These are phyloP conservation scores for Cherax quadricarinatus DNA, from an alignment of 1,140 invertebrate species.

Conservation along the genomic window DNA sequence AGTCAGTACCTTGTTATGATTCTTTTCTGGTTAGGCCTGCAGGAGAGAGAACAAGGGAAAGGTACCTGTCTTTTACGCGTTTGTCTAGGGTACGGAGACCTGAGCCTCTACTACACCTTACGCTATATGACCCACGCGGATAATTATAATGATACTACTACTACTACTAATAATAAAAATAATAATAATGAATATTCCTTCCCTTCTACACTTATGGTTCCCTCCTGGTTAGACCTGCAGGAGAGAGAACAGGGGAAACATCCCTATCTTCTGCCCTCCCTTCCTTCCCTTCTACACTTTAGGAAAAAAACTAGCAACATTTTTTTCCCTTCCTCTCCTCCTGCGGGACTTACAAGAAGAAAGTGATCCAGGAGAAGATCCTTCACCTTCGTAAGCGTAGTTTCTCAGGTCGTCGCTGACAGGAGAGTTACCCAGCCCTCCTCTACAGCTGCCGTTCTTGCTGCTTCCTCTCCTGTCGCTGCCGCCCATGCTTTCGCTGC, in stretches of 20 bases:
- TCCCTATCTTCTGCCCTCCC: neutral
- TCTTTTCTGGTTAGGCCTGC: too few species aligned
- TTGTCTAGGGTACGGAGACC: too few species aligned
- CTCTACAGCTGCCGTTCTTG: neutral
- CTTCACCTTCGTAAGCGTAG: constrained; percentile 39
- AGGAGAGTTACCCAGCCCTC: neutral
- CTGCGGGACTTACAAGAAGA: constrained; percentile 35
- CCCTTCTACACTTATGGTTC: neutral
- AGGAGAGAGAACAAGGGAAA: too few species aligned
- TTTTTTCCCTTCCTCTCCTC: neutral
- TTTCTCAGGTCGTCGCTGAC: constrained; percentile 32
- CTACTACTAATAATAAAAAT: too few species aligned
- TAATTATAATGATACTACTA: too few species aligned
- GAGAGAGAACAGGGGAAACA: neutral
- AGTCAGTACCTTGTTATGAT: too few species aligned
- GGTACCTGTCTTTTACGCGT: too few species aligned
- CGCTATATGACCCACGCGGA: too few species aligned
- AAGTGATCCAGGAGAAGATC: constrained; percentile 37
- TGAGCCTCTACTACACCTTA: too few species aligned
- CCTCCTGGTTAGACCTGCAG: neutral
- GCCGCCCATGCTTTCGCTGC: neutral
- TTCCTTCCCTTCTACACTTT: neutral
- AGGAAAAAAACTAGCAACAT: neutral
- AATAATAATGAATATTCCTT: too few species aligned
- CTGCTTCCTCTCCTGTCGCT: neutral